These are phyloP conservation scores for Zosterops lateralis DNA, from an alignment of 2,113 vertebrate genomes.

Conservation along the genomic window DNA sequence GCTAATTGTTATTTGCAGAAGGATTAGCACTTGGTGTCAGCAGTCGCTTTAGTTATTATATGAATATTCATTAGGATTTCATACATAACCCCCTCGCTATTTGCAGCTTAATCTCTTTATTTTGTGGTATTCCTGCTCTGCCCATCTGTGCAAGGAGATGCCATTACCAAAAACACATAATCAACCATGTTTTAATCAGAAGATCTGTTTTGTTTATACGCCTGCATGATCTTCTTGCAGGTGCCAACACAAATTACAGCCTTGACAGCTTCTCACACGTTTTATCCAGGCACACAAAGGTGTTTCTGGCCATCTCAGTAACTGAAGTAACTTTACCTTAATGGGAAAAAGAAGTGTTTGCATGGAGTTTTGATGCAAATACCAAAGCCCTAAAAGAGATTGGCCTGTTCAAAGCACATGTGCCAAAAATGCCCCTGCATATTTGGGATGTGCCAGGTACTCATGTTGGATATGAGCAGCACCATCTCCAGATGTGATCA, in stretches of 20 bases:
- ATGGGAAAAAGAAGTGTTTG: rapidly evolving
- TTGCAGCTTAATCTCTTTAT: conserved; percentile 37
- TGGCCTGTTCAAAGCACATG: not conserved
- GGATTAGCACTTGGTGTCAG: not conserved
- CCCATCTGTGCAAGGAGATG: not conserved
- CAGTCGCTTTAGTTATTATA: not conserved
- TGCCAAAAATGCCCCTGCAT: not conserved
- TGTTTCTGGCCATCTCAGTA: not conserved
- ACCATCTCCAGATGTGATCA: not conserved
- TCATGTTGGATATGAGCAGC: rapidly evolving
- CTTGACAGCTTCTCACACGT: not conserved
- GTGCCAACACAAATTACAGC: not conserved
- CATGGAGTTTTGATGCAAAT: not conserved
- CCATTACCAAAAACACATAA: not conserved
- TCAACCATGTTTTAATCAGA: not conserved
- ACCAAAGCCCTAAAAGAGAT: not conserved
- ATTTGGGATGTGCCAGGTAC: not conserved
- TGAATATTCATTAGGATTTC: conserved; percentile 56
- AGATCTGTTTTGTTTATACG: not conserved
- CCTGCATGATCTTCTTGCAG: not conserved
- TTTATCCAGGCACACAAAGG: not conserved
- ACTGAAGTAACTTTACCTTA: not conserved
- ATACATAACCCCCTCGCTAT: not conserved
- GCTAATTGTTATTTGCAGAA: conserved; percentile 49
- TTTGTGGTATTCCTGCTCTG: not conserved